Conservation (phyloP, 2,888 invertebrate species). For the Myopa testacea region DNA sequence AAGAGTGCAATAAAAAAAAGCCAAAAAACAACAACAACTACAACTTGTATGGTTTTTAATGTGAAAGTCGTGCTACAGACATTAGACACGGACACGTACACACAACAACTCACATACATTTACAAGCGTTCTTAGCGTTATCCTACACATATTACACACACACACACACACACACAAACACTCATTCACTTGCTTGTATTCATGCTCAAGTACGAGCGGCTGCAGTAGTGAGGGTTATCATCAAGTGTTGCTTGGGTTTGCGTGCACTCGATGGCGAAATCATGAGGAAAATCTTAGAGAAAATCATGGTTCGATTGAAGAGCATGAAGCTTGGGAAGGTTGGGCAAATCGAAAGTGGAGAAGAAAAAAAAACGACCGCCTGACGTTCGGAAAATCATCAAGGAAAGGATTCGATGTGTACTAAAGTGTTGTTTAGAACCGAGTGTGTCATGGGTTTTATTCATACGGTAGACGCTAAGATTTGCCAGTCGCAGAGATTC, state of each 20-base stretch:
- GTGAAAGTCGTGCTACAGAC: constrained; percentile 11
- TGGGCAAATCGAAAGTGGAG: not conserved
- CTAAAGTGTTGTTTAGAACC: not conserved
- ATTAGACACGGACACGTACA: not conserved
- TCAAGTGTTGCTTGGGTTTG: constrained; percentile 7
- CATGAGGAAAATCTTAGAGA: not conserved
- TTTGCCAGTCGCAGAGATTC: constrained; percentile 1
- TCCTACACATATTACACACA: not conserved
- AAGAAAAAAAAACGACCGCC: not conserved
- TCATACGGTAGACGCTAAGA: not conserved
- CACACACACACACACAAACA: not conserved
- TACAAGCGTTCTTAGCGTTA: too few species aligned
- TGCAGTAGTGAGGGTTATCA: constrained; percentile 15
- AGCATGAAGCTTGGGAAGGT: not conserved
- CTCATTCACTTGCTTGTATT: too few species aligned
- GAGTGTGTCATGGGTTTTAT: not conserved
- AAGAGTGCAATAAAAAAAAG: too few species aligned
- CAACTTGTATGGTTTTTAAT: not conserved
- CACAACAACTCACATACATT: not conserved
- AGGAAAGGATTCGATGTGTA: not conserved
- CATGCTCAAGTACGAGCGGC: constrained; percentile 12
- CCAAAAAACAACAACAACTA: too few species aligned
- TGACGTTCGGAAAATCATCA: constrained; percentile 17
- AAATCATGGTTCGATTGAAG: not conserved
- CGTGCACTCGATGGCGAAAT: not conserved